Conservation (phyloP, 2,797 vertebrate species). For the Moxostoma hubbsi region DNA sequence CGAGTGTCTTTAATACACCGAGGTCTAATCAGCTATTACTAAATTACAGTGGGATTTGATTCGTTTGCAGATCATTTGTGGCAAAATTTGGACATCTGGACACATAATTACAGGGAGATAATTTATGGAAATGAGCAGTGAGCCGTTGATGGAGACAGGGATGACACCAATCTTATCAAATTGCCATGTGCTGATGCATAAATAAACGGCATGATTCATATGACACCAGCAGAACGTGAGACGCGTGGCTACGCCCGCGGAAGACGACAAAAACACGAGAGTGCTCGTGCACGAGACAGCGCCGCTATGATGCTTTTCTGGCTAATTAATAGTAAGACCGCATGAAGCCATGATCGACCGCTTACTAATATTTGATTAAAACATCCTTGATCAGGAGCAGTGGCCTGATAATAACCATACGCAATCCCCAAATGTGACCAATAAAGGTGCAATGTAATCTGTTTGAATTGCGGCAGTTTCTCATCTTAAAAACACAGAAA, state of each 20-base stretch:
- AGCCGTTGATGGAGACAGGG: conserved; percentile 71
- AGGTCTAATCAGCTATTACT: conserved; percentile 93
- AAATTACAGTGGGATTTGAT: conserved; percentile 90
- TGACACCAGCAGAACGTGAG: conserved; percentile 55
- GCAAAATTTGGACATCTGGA: conserved; percentile 94
- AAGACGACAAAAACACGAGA: background rate
- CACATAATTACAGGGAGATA: conserved; percentile 88
- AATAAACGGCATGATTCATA: conserved; percentile 70
- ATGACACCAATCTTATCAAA: conserved; percentile 66
- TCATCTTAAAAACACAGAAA: conserved; percentile 55
- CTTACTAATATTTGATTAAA: background rate
- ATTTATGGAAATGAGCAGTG: conserved; percentile 93
- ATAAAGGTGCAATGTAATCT: conserved; percentile 52
- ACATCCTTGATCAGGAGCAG: too few species aligned
- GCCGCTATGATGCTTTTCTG: conserved; percentile 6
- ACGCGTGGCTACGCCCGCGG: conserved; percentile 42
- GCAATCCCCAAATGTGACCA: conserved; percentile 23
- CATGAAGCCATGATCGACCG: conserved; percentile 4
- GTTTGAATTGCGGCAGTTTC: conserved; percentile 50
- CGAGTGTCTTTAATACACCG: conserved; percentile 84
- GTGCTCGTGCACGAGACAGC: conserved; percentile 8
- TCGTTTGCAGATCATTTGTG: conserved; percentile 87
- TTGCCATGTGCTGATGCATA: conserved; percentile 75
- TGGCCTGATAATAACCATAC: background rate
- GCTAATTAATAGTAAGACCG: conserved; percentile 24